phyloP scores from a whole-genome alignment of 2,888 invertebrate species.

The Trypoxylon attenuatum region DNA sequence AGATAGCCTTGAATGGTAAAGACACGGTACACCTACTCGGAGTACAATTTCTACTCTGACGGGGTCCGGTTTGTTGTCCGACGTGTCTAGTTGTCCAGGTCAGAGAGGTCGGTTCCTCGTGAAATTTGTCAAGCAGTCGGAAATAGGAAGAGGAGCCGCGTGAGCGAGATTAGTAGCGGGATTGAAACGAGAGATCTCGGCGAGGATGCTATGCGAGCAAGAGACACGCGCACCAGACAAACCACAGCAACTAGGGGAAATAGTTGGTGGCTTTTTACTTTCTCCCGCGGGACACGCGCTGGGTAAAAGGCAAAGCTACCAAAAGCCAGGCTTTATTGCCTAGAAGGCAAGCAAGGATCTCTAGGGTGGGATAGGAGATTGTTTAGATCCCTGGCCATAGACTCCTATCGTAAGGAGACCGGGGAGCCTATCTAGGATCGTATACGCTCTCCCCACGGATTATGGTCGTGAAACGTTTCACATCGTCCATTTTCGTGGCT shows the following conservation, averaged over 20 bases:
- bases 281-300: slow-evolving; percentile 33
- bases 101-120: not conserved
- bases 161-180: slow-evolving; percentile 29
- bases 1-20: not conserved
- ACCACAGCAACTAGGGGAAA: slow-evolving; percentile 45
- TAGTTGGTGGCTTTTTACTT: slow-evolving; percentile 49
- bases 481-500: slow-evolving; percentile 57
- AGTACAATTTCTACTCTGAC: not conserved
- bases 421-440: slow-evolving; percentile 59
- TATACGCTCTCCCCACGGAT: slow-evolving; percentile 51
- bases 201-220: slow-evolving; percentile 26
- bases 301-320: slow-evolving; percentile 55
- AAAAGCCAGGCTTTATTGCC: slow-evolving; percentile 57
- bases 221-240: slow-evolving; percentile 38
- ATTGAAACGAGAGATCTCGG: slow-evolving; percentile 34
- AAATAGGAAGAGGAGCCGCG: not conserved
- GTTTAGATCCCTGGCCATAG: slow-evolving; percentile 61
- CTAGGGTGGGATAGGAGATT: slow-evolving; percentile 49
- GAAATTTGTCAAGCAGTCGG: not conserved
- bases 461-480: slow-evolving; percentile 54
- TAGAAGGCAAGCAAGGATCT: slow-evolving; percentile 41
- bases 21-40: not conserved
- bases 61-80: not conserved
- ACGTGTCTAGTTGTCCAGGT: not conserved
- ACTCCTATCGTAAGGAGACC: slow-evolving; percentile 54